A percentile compares a stretch with the other conserved stretches of the same genome.
Conservation (phyloP, 1,140 invertebrate species). For the Onthophagus taurus region DNA sequence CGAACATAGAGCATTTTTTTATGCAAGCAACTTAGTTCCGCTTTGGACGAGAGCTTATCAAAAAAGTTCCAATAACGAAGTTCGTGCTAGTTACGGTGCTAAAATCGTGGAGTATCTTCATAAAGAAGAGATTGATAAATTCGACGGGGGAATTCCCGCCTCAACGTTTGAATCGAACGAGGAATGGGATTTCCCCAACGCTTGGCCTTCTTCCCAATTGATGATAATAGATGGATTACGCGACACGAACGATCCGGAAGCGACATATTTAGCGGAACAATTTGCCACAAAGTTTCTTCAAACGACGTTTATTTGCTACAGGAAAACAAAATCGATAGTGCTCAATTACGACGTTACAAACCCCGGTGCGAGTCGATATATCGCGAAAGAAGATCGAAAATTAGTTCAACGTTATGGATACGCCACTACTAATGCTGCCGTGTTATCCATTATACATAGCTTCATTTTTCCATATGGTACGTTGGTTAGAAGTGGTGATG, state of each 20-base stretch:
- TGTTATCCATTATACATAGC: too few relatives aligned
- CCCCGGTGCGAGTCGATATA: too few relatives aligned
- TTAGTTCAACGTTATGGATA: too few relatives aligned
- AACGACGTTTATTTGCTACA: constrained; percentile 74
- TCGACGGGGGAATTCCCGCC: constrained; percentile 60
- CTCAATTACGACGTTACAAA: too few relatives aligned
- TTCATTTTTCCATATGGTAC: too few relatives aligned
- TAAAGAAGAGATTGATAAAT: constrained; percentile 39
- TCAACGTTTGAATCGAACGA: constrained; percentile 58
- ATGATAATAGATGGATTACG: constrained; percentile 61
- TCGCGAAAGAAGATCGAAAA: too few relatives aligned
- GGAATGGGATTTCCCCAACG: constrained; percentile 86
- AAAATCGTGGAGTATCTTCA: constrained; percentile 43
- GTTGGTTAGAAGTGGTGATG: too few relatives aligned
- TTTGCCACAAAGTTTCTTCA: constrained; percentile 67
- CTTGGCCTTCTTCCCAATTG: constrained; percentile 77
- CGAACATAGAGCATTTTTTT: constrained; percentile 46
- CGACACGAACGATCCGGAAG: constrained; percentile 49
- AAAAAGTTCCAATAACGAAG: constrained; percentile 25
- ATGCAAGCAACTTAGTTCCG: constrained; percentile 59
- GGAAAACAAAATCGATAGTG: constrained; percentile 61
- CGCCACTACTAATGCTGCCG: too few relatives aligned
- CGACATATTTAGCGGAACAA: constrained; percentile 52
- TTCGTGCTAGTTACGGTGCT: constrained; percentile 25
- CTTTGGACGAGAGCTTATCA: constrained; percentile 46